Conservation (phyloP, 2,113 vertebrate species). For the Mobula birostris region DNA sequence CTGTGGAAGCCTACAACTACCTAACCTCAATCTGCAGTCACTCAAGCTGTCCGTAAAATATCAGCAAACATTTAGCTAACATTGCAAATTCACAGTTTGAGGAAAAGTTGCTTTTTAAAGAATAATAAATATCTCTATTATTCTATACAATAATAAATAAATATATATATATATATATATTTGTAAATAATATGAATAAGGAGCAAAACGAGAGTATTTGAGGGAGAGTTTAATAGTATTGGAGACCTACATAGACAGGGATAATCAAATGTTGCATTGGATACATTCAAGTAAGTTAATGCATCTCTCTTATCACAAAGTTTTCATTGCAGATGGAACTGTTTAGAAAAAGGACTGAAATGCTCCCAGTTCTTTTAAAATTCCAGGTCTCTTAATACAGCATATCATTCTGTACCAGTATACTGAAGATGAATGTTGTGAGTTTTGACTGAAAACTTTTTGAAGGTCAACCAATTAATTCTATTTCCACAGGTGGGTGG, state of each 20-base stretch:
- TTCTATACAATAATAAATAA: no score
- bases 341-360: neutral
- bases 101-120: neutral
- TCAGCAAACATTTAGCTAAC: neutral
- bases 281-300: neutral
- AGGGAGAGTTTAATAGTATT: neutral
- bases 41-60: neutral
- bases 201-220: neutral
- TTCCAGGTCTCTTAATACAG: neutral
- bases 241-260: neutral
- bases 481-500: neutral
- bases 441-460: neutral
- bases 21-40: neutral
- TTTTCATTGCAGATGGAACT: neutral
- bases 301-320: neutral
- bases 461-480: neutral
- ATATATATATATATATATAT: no score
- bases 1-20: neutral
- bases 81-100: neutral
- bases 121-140: neutral
- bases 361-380: neutral
- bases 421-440: neutral
- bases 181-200: neutral
- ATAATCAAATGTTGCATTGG: neutral
- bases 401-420: neutral